Evolutionary conservation across 2,113 vertebrate genomes (phyloP), one percentile per base, ranked within the genome.

Genomic region (Todiramphus saurophagus): DNA sequence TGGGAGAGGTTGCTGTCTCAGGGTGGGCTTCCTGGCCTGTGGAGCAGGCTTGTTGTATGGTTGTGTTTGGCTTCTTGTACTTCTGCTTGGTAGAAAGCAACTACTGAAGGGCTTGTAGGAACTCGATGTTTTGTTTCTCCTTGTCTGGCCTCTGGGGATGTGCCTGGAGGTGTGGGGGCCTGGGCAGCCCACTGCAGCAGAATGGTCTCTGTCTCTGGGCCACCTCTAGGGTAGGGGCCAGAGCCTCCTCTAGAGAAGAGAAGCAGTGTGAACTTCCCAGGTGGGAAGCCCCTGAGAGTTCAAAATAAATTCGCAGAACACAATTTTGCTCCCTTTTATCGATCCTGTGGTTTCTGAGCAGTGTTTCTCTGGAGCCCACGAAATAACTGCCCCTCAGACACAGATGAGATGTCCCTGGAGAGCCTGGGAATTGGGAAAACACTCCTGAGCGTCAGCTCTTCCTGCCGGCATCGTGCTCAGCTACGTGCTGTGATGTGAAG

Each of bases 1-100:
- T 18, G 74, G 74, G 23, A 0, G 13, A 41, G 31, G 73, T 4
- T 43, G 33, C 12, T 51, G 48, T 4, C 20, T 50, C 63, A 21
- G 10, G 2, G 25, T 4, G 30, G 10, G 6, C 37, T 7, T 11
- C 55, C 25, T 44, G 31, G 13, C 0, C 0, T 1, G 5, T 0
- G 0, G 16, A 62, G 41, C 41, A 28, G 44, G 27, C 30, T 62
- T 23, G 24, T 5, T n/a, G 7, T 5, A 1, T 2, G 51, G 25
- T 21, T 31, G 24, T 0, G 11, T 31, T 87, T 18, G 69, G 39
- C 23, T 68, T 51, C 37, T 77, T 17, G 39, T 37, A 3, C 6
- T 86, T 31, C 15, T 73, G 37, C 11, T 69, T 0, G 3, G 41
- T 13, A 4, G 21, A 25, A 62, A 19, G 28, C 3, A 13, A n/a